phyloP scores from a whole-genome alignment of 2,888 invertebrate genomes.

The Drosophila anomalata region DNA sequence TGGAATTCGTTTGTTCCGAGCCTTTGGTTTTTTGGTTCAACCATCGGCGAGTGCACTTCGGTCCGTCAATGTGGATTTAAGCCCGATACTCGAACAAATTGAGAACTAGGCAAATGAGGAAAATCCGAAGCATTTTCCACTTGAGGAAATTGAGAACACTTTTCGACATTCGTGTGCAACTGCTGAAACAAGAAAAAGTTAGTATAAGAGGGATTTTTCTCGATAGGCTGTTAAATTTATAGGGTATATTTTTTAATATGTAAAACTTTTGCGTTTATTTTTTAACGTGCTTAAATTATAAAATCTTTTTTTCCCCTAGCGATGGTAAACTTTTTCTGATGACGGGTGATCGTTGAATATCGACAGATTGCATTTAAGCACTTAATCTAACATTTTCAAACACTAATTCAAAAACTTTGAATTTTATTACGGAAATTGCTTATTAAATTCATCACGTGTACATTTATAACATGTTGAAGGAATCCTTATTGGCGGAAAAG shows the following conservation, averaged over 20 bases:
- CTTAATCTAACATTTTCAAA: too few relatives aligned
- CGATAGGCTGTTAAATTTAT: too few relatives aligned
- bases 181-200: background rate
- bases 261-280: too few relatives aligned
- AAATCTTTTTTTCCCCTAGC: too few relatives aligned
- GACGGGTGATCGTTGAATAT: too few relatives aligned
- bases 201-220: too few relatives aligned
- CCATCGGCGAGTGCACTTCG: conserved; percentile 27
- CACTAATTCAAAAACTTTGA: too few relatives aligned
- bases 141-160: conserved; percentile 31
- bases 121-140: conserved; percentile 32
- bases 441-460: background rate
- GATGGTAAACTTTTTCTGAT: too few relatives aligned
- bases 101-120: conserved; percentile 36
- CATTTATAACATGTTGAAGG: background rate
- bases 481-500: conserved; percentile 4
- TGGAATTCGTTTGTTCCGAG: conserved; percentile 34
- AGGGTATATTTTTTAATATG: too few relatives aligned
- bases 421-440: background rate
- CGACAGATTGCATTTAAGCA: too few relatives aligned
- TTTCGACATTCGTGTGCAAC: conserved; percentile 10
- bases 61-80: conserved; percentile 17
- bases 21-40: background rate
- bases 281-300: too few relatives aligned
- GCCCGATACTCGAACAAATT: conserved; percentile 24